Conservation (phyloP, 2,797 vertebrate species). For the Ataeniobius toweri region DNA sequence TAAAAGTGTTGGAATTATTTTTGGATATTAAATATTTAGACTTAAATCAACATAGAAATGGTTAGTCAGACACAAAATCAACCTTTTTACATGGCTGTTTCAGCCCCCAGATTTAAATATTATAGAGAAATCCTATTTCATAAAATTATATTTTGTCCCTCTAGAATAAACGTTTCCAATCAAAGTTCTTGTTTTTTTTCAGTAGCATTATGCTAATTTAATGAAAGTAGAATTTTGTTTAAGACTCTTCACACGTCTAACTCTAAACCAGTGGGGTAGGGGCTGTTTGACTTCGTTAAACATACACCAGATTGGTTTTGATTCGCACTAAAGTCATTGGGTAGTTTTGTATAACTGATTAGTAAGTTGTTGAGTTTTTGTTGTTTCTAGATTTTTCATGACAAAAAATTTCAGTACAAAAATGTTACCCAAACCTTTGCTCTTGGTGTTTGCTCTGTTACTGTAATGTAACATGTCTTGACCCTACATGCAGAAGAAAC, state of each 20-base stretch:
- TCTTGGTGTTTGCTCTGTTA: too few species aligned
- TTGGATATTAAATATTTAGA: background rate
- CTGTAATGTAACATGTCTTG: constrained; percentile 6
- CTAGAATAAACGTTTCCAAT: background rate
- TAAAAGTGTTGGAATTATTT: background rate
- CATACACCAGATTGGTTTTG: background rate
- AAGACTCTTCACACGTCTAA: background rate
- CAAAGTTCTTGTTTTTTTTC: background rate
- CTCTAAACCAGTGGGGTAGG: background rate
- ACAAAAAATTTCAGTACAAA: too few species aligned
- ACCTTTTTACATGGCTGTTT: background rate
- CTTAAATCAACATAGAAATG: background rate
- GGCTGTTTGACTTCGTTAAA: background rate
- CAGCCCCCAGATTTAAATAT: background rate
- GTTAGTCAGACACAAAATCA: background rate
- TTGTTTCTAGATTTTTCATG: background rate
- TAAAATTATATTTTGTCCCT: background rate
- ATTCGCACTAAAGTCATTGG: background rate
- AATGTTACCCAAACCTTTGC: too few species aligned
- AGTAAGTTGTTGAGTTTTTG: background rate
- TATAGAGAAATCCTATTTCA: background rate
- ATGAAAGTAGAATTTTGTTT: background rate
- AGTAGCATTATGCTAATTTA: background rate
- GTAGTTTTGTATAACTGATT: constrained; percentile 1
- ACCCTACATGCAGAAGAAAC: background rate